phyloP scores from a whole-genome alignment of 2,888 invertebrate species.

The Anorthoa munda region DNA sequence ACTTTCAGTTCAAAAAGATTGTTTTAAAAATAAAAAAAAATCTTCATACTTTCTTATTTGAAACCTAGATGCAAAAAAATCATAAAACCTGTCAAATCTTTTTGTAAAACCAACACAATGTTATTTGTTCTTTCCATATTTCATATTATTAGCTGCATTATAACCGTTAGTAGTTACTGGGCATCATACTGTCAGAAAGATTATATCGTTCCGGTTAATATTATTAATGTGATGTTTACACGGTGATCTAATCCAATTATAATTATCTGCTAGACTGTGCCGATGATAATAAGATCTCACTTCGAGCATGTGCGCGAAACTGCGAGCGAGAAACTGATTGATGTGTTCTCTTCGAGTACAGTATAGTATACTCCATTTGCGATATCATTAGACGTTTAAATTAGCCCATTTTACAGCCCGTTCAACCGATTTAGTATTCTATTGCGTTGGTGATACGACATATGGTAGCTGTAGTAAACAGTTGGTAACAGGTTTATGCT shows the following conservation, averaged over 20 bases:
- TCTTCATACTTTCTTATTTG: too few species aligned
- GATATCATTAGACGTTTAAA: too few species aligned
- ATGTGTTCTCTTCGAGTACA: not conserved
- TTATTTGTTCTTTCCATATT: not conserved
- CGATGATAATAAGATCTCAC: constrained; percentile 14
- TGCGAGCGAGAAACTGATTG: constrained; percentile 1
- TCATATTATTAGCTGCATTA: not conserved
- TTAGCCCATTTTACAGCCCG: too few species aligned
- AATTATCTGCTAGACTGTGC: constrained; percentile 37
- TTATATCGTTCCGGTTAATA: constrained; percentile 28
- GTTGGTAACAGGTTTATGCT: too few species aligned
- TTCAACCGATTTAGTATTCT: too few species aligned
- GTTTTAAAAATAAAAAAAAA: too few species aligned
- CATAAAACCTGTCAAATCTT: not conserved
- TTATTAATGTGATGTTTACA: constrained; percentile 32
- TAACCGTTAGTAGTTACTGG: not conserved
- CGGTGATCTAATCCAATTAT: constrained; percentile 58
- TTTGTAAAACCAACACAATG: not conserved
- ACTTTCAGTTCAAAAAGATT: too few species aligned
- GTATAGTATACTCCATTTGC: too few species aligned
- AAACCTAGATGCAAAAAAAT: not conserved
- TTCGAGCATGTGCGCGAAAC: constrained; percentile 1
- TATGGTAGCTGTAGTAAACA: too few species aligned
- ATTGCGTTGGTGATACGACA: too few species aligned
- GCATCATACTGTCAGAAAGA: not conserved